These are phyloP conservation scores for Ormyrus nitidulus DNA, from an alignment of 2,888 invertebrate genomes.

Conservation along the genomic window DNA sequence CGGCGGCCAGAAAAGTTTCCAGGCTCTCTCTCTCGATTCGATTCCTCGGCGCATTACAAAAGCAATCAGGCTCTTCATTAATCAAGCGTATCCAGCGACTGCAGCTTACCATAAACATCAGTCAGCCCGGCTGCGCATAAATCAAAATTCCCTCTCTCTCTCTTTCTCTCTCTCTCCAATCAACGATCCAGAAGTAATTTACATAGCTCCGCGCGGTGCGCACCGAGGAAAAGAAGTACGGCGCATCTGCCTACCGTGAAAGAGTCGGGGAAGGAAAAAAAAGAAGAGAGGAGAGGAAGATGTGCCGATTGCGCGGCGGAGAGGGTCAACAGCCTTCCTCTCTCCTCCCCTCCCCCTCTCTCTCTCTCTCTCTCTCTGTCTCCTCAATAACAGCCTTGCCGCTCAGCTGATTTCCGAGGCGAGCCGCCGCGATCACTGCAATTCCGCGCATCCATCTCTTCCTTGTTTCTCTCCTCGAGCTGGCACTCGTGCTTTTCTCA, in stretches of 20 bases:
- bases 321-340: conserved; percentile 62
- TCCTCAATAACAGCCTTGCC: conserved; percentile 40
- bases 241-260: background rate
- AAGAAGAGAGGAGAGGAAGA: conserved; percentile 12
- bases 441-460: conserved; percentile 18
- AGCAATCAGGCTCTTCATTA: no score
- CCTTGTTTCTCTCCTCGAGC: conserved; percentile 17
- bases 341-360: conserved; percentile 11
- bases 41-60: no score
- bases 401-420: conserved; percentile 39
- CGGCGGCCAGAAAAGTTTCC: no score
- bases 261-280: background rate
- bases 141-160: no score
- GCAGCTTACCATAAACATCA: no score
- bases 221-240: conserved; percentile 1
- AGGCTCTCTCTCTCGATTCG: no score
- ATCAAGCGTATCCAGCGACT: no score
- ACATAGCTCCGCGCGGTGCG: background rate
- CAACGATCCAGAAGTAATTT: no score
- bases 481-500: background rate
- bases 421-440: conserved; percentile 27
- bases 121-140: no score
- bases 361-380: conserved; percentile 7
- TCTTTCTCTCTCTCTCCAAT: no score
- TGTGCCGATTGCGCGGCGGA: conserved; percentile 52